These are phyloP conservation scores for Ctenoplectra terminalis DNA, from an alignment of 1,140 invertebrate genomes.

Conservation along the genomic window DNA sequence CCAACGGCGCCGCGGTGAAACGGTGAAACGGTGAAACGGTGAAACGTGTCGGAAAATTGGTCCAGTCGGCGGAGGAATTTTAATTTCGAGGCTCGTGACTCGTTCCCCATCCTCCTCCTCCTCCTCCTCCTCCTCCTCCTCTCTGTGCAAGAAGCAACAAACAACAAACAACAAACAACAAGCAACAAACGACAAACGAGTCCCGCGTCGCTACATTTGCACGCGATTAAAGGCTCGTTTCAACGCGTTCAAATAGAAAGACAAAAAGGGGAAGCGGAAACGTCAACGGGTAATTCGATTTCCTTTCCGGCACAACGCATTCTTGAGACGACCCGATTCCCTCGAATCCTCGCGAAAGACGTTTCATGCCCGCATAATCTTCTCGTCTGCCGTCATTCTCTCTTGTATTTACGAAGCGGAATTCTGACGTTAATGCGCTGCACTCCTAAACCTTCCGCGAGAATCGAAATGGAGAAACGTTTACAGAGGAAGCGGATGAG, in stretches of 20 bases:
- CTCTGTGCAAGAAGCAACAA: no score
- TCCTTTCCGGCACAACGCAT: conserved; percentile 28
- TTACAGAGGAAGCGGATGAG: background rate
- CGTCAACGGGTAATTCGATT: conserved; percentile 53
- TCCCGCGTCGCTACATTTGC: conserved; percentile 1
- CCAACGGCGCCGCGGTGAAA: no score
- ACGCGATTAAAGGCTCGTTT: conserved; percentile 24
- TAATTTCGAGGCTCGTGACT: no score
- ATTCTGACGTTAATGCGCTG: conserved; percentile 52
- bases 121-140: no score
- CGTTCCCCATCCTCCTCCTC: no score
- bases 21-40: no score
- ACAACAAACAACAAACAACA: background rate
- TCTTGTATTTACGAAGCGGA: conserved; percentile 52
- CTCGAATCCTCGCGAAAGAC: conserved; percentile 45
- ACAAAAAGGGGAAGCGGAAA: conserved; percentile 16
- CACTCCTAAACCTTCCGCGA: conserved; percentile 25
- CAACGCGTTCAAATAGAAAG: background rate
- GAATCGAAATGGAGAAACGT: conserved; percentile 34
- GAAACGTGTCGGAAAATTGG: conserved; percentile 22
- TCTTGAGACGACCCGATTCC: conserved; percentile 2
- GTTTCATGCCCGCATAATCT: conserved; percentile 63
- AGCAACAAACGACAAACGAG: no score
- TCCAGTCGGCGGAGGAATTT: conserved; percentile 13
- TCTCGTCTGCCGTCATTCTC: conserved; percentile 50